Evolutionary conservation across 1,140 invertebrate genomes (phyloP), one percentile per base, ranked within the genome.

Genomic region (Odontomachus brunneus): DNA sequence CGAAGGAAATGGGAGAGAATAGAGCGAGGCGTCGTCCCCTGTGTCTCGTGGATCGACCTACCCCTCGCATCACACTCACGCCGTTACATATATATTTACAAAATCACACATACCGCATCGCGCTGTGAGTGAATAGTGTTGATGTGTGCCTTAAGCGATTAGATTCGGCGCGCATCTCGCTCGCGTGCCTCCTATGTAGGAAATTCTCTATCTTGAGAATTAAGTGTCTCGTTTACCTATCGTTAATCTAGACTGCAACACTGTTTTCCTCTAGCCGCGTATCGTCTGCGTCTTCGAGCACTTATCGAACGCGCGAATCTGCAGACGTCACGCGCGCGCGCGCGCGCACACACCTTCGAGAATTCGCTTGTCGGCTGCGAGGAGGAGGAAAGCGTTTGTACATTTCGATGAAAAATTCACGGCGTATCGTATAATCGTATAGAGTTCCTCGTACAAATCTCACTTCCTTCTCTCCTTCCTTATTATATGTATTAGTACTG

Each of bases 171-270:
- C 69, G 55, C 84, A 14, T 44, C 63, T 19, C 33, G 33, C 19
- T 66, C 14, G 53, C 72, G 73, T 73, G 72, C 7, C 38, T 63
- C 38, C 74, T 88, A 84, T 87, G 67, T 84, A 88, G 63, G 85
- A 88, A 87, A 88, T 48, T 57, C 62, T 86, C 85, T 87, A 88
- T 67, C 78, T 84, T 88, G 84, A 66, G 74, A 82, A 87, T 84
- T 66, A 82, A 87, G 74, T 81, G 74, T 84, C 44, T 65, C 29
- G 74, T 72, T 83, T 81, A 71, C 59, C 82, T 84, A 75, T 63
- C 48, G 59, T 57, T 19, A 74, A 66, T 75, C 75, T 84, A 88
- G 33, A 83, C 72, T 66, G 63, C 84, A 88, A 83, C 74, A 84
- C 63, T 57, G 71, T 55, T 57, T 73, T 57, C 81, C 69, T 71